These are phyloP conservation scores for Myrmecophaga tridactyla DNA, from an alignment of 2,113 vertebrate species.

Conservation along the genomic window DNA sequence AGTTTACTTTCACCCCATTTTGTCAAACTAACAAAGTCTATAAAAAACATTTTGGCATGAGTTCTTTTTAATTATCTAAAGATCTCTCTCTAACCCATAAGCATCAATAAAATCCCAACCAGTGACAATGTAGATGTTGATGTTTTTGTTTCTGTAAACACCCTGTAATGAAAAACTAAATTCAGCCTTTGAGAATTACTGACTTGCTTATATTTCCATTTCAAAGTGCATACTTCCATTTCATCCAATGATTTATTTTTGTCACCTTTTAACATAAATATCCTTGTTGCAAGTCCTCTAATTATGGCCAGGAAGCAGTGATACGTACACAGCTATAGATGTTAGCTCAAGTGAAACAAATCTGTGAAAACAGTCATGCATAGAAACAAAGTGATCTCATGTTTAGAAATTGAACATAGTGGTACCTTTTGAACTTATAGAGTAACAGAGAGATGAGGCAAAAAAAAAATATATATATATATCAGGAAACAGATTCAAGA, in stretches of 20 bases:
- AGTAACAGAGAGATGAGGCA: background rate
- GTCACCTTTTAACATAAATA: constrained; percentile 26
- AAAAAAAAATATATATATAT: no score
- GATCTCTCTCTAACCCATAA: background rate
- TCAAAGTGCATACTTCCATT: background rate
- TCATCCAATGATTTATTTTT: background rate
- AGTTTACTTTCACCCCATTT: background rate
- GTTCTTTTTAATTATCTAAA: background rate
- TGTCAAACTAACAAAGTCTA: background rate
- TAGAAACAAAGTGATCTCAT: background rate
- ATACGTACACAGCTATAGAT: background rate
- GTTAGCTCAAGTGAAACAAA: constrained; percentile 35
- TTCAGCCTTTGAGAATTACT: background rate
- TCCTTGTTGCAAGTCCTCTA: background rate
- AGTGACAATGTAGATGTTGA: background rate
- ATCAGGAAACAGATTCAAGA: constrained; percentile 4
- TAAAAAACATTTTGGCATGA: background rate
- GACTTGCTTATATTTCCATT: background rate
- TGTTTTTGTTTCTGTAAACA: background rate
- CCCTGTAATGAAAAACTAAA: background rate
- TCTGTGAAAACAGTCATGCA: background rate
- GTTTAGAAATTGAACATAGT: background rate
- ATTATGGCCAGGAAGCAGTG: background rate
- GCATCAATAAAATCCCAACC: background rate
- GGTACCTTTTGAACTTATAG: background rate